phyloP scores from a whole-genome alignment of 92 coral and sea anemone species.

The Phenganax marumi region DNA sequence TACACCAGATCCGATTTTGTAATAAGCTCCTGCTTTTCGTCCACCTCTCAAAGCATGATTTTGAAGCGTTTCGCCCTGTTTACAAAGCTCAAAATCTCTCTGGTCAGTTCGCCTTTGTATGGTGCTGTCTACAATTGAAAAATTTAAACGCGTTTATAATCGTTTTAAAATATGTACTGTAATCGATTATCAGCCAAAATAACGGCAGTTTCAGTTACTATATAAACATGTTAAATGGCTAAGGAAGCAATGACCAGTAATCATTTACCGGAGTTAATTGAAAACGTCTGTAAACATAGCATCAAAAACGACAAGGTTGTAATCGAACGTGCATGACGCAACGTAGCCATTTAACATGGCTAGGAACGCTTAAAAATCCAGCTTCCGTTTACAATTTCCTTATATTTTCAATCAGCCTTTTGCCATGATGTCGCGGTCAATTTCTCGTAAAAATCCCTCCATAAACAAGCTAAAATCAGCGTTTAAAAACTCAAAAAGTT shows the following conservation, averaged over 20 bases:
- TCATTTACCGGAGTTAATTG: constrained; percentile 19
- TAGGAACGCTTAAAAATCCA: neutral
- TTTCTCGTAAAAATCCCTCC: neutral
- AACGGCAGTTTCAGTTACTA: neutral
- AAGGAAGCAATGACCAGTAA: neutral
- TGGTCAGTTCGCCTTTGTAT: constrained; percentile 11
- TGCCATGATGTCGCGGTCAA: constrained; percentile 21
- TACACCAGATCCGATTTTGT: constrained; percentile 51
- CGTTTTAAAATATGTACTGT: neutral
- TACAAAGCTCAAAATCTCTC: constrained; percentile 48
- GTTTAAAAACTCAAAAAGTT: neutral
- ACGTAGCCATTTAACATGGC: constrained; percentile 41
- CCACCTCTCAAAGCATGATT: constrained; percentile 71
- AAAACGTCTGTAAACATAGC: neutral
- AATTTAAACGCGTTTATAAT: neutral
- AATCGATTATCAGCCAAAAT: neutral
- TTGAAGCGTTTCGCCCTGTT: constrained; percentile 53
- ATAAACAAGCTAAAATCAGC: neutral
- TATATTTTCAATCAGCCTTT: constrained; percentile 18
- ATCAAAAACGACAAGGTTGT: constrained; percentile 1
- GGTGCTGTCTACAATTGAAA: constrained; percentile 25
- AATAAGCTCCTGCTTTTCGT: constrained; percentile 74
- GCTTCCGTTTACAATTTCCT: neutral
- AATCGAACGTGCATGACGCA: neutral
- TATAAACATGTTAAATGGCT: constrained; percentile 1